Conservation (phyloP, 2,797 vertebrate genomes). For the Anomalospiza imberbis region DNA sequence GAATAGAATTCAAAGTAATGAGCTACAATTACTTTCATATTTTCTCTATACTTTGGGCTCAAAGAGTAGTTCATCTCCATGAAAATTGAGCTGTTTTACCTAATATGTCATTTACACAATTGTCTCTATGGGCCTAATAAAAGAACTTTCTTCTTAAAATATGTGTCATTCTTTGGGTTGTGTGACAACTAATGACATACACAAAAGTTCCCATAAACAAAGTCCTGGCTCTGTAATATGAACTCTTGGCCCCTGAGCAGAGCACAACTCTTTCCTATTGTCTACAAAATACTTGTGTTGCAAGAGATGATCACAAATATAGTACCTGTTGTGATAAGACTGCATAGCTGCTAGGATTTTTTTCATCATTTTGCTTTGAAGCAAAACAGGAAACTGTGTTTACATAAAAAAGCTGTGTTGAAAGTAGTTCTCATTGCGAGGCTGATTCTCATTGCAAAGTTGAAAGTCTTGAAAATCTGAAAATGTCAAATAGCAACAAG, state of each 20-base stretch:
- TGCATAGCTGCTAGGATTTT: neutral
- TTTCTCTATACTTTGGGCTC: neutral
- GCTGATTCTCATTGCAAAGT: neutral
- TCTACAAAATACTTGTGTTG: neutral
- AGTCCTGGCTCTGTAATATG: neutral
- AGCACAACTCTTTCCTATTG: neutral
- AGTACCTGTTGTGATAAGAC: neutral
- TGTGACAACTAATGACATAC: neutral
- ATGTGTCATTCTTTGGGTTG: neutral
- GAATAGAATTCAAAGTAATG: neutral
- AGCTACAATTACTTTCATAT: neutral
- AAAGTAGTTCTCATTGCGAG: neutral
- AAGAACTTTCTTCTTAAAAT: neutral
- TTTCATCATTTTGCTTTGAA: constrained; percentile 43
- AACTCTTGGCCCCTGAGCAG: neutral
- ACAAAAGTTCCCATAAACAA: neutral
- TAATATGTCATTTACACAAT: neutral
- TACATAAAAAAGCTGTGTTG: constrained; percentile 21
- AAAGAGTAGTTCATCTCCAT: neutral
- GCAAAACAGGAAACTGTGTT: constrained; percentile 57
- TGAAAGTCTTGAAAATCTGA: constrained; percentile 25
- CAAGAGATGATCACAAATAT: neutral
- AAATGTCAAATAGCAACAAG: neutral
- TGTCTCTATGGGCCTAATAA: neutral
- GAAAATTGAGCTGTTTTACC: neutral